These are phyloP conservation scores for Mercenaria mercenaria DNA, from an alignment of 1,140 invertebrate genomes.

Conservation along the genomic window DNA sequence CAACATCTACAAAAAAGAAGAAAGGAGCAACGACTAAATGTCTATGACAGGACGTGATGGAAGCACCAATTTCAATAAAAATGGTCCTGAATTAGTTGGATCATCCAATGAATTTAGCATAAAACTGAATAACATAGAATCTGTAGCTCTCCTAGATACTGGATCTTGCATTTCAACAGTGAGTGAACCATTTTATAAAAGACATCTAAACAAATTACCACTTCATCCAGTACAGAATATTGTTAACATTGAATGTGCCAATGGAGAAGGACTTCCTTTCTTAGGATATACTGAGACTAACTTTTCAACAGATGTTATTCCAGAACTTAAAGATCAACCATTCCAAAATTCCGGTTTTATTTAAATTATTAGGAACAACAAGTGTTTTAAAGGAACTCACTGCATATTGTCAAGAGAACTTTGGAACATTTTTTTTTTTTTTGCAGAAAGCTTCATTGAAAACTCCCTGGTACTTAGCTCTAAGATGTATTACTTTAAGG, in stretches of 20 bases:
- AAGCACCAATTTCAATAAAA: neutral
- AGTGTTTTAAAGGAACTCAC: neutral
- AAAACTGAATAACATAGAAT: neutral
- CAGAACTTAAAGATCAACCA: neutral
- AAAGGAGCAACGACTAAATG: neutral
- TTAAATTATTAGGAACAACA: conserved; percentile 13
- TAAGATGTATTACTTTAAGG: conserved; percentile 51
- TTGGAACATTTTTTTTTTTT: conserved; percentile 29
- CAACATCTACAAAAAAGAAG: neutral
- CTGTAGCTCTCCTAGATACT: conserved; percentile 28
- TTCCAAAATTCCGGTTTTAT: too few species aligned
- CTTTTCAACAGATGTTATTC: neutral
- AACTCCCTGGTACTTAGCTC: neutral
- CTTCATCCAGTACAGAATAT: conserved; percentile 22
- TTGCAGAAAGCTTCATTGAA: conserved; percentile 42
- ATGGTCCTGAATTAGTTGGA: conserved; percentile 20
- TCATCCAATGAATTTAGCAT: neutral
- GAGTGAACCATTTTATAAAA: neutral
- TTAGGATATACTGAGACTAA: conserved; percentile 21
- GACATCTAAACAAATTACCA: neutral
- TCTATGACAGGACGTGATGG: neutral
- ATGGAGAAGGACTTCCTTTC: conserved; percentile 26
- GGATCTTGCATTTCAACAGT: conserved; percentile 2
- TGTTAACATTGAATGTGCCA: conserved; percentile 47
- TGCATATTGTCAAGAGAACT: neutral